Conservation (phyloP, 2,888 invertebrate species). For the Oasisia sp. region DNA sequence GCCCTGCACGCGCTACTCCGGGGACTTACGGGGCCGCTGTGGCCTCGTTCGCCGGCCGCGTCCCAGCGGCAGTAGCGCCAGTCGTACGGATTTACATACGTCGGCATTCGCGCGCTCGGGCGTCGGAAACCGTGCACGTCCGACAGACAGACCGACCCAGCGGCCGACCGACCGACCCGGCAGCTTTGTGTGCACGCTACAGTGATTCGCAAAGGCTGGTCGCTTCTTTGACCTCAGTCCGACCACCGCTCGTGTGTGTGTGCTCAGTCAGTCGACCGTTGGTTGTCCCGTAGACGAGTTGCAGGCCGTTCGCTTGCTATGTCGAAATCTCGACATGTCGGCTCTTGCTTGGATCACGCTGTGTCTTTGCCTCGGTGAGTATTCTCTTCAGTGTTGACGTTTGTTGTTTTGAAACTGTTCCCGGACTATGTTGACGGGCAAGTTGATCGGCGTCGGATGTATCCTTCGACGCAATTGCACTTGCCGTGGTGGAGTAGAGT, state of each 20-base stretch:
- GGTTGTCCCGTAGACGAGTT: not conserved
- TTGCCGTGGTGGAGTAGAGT: not conserved
- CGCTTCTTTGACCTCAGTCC: not conserved
- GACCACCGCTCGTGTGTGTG: not conserved
- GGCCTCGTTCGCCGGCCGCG: not conserved
- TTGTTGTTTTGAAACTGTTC: not conserved
- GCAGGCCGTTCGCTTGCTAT: constrained; percentile 13
- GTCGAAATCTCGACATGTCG: constrained; percentile 6
- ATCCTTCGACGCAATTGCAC: not conserved
- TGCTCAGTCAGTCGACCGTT: not conserved
- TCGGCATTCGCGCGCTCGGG: not conserved
- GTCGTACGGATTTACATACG: not conserved
- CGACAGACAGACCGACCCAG: not conserved
- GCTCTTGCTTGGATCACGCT: not conserved
- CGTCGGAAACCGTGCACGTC: not conserved
- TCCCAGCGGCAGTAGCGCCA: not conserved
- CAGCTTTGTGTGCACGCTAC: not conserved
- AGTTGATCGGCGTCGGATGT: not conserved
- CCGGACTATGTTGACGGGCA: not conserved
- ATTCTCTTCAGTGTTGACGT: not conserved
- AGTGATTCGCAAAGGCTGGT: not conserved
- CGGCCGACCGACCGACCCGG: not conserved
- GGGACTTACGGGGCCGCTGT: not conserved
- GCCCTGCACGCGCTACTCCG: not conserved
- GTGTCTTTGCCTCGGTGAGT: constrained; percentile 6